These are phyloP conservation scores for Acanthosepion pharaonis DNA, from an alignment of 2,888 invertebrate species.

Conservation along the genomic window DNA sequence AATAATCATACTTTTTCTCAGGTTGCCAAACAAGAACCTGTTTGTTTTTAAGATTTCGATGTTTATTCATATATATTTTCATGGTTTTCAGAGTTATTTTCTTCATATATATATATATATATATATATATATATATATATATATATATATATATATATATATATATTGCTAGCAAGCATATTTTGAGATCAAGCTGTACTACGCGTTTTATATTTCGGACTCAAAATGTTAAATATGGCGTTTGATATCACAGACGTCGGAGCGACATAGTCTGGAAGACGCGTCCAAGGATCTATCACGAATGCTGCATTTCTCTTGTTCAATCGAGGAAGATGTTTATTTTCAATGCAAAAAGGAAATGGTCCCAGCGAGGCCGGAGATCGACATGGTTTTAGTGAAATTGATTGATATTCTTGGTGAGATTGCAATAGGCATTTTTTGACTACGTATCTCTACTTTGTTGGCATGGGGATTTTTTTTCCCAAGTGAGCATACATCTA, in stretches of 20 bases:
- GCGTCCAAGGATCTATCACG: neutral
- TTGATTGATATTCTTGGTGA: neutral
- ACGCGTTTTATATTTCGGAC: slow-evolving; percentile 17
- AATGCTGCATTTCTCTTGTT: neutral
- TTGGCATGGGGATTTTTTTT: neutral
- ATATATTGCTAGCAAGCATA: slow-evolving; percentile 13
- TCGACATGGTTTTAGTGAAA: neutral
- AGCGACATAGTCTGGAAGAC: neutral
- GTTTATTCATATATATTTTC: neutral
- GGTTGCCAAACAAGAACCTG: neutral
- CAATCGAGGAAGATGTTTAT: neutral
- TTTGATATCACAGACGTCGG: slow-evolving; percentile 33
- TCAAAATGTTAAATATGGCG: neutral
- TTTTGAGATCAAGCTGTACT: slow-evolving; percentile 18
- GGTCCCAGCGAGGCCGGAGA: neutral
- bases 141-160: slow-evolving; percentile 33
- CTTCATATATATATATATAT: slow-evolving; percentile 4
- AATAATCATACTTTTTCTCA: neutral
- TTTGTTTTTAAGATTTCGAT: neutral
- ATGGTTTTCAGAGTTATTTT: neutral
- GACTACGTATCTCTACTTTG: neutral
- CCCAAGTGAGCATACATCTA: slow-evolving; percentile 4
- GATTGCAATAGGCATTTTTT: neutral
- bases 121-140: slow-evolving; percentile 33
- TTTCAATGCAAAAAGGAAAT: neutral